Conservation (phyloP, 2,797 vertebrate species). For the Crypturellus tataupa region DNA sequence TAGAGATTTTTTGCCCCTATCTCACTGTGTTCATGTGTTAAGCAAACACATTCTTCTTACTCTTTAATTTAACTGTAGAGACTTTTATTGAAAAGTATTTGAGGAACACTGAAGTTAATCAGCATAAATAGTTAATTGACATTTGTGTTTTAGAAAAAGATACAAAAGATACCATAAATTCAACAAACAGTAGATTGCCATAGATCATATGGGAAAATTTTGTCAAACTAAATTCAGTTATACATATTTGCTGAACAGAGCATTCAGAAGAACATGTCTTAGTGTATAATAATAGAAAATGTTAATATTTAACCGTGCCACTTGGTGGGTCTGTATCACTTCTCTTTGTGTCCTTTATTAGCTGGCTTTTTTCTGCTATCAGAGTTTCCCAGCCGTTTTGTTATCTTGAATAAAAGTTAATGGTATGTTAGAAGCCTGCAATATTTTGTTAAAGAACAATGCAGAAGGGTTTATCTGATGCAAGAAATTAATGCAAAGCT, state of each 20-base stretch:
- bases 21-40: neutral
- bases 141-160: neutral
- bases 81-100: neutral
- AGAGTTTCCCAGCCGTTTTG: neutral
- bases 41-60: no score
- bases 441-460: neutral
- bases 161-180: neutral
- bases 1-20: neutral
- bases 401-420: neutral
- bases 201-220: neutral
- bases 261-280: neutral
- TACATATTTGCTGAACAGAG: neutral
- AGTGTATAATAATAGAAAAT: neutral
- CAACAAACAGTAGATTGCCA: neutral
- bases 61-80: no score
- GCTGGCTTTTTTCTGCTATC: neutral
- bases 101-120: neutral
- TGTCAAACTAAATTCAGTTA: neutral
- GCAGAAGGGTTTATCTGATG: neutral
- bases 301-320: neutral
- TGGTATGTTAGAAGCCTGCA: neutral
- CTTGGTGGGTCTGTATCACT: neutral
- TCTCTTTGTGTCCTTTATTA: neutral
- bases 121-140: neutral
- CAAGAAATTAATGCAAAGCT: neutral